Evolutionary conservation across 2,888 invertebrate genomes (phyloP).

Genomic region (Bugula neritina): DNA sequence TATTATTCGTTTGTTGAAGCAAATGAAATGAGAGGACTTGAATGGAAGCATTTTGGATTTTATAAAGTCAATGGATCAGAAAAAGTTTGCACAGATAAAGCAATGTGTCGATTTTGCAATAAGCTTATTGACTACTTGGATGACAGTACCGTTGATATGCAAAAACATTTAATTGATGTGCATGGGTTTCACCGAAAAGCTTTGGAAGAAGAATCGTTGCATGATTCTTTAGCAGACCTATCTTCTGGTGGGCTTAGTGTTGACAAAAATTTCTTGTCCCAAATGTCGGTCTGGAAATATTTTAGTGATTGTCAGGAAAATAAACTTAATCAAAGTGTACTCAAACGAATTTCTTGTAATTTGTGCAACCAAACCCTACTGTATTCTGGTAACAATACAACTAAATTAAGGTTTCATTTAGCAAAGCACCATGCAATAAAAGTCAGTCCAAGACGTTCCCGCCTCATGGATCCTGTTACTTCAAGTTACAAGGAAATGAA

Average conservation of each 20-base stretch:
- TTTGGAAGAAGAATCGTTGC: too few relatives aligned
- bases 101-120: background rate
- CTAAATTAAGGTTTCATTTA: background rate
- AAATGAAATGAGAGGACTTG: background rate
- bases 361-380: background rate
- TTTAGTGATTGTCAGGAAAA: background rate
- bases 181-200: too few relatives aligned
- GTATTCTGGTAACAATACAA: background rate
- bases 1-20: background rate
- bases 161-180: too few relatives aligned
- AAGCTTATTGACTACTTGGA: background rate
- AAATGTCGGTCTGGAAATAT: background rate
- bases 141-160: background rate
- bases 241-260: background rate
- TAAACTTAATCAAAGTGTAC: background rate
- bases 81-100: background rate
- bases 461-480: too few relatives aligned
- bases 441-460: too few relatives aligned
- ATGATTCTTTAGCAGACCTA: too few relatives aligned
- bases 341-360: background rate
- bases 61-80: conserved; percentile 1
- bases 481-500: too few relatives aligned
- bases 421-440: background rate
- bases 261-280: background rate
- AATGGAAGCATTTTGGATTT: conserved; percentile 12